Base-by-base conservation (phyloP, 2,888 invertebrate genomes). In the Holacanthella duospinosa region DNA sequence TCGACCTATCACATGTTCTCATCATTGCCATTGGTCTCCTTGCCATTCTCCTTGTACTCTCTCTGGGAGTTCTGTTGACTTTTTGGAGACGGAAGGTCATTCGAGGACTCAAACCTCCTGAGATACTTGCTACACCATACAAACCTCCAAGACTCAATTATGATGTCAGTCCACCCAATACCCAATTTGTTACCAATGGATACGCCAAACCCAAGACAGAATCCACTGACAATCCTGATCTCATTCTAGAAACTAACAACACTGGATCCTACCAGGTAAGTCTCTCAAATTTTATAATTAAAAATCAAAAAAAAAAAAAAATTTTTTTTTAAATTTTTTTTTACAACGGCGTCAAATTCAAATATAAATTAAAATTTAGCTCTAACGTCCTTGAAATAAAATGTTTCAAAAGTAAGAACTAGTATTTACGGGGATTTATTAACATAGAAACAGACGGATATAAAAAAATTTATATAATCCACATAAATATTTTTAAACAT, bases 1-100 rank as follows among this genome's bases (percentile, higher is more conserved):
- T 92, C 64, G 89, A 73, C 43, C 68, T 73, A 29, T 88, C 89
- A 9, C 90, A 91, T 77, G 89, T 91, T 73, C 89, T 89, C 26
- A 89, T 90, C 48, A 80, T 92, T 62, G 69, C 71, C 55, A 66
- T 73, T 24, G 74, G 73, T 25, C 67, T 74, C 55, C 64, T 74
- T 55, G 66, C 70, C 44, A 67, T 75, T 55, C 66, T 74, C 63
- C 66, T 74, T 60, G 63, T 74, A 43, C 66, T 74, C 36, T 65
- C 74, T 55, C 66, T 67, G 43, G 67, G 65, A 21, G 66, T 66
- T 48, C 60, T 89, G 66, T 85, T 89, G 71, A 81, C 89, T 63
- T 70, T 72, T 60, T 54, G 65, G 26, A 59, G 62, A n/a, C 27
- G 56, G n/a, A 60, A 64, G 25, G n/a, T n/a, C 21, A 21, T 27